These are phyloP conservation scores for Drosophila orosa DNA, from an alignment of 1,140 invertebrate species.

Conservation along the genomic window DNA sequence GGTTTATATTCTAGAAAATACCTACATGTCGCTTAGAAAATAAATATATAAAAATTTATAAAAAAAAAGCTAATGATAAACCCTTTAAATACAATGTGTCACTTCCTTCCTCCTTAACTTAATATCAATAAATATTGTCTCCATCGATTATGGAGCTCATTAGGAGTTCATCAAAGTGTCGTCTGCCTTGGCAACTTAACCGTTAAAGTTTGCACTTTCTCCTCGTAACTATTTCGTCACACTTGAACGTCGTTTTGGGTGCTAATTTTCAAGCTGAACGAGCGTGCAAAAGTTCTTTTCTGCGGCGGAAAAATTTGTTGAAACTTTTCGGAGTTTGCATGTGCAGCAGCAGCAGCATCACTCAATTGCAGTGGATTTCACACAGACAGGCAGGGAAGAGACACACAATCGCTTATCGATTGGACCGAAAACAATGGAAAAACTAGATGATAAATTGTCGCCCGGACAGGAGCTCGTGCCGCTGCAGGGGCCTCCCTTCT, in stretches of 20 bases:
- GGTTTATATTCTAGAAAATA: background rate
- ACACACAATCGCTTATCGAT: conserved; percentile 45
- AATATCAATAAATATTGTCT: background rate
- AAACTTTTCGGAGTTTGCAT: conserved; percentile 70
- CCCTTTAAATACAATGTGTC: background rate
- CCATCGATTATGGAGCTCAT: conserved; percentile 65
- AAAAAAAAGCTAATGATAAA: too few relatives aligned
- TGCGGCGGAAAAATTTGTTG: conserved; percentile 64
- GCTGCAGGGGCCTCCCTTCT: conserved; percentile 30
- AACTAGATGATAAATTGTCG: conserved; percentile 72
- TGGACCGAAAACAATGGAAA: conserved; percentile 38
- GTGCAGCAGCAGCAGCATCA: conserved; percentile 45
- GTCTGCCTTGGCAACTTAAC: background rate
- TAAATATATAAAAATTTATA: background rate
- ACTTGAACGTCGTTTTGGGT: conserved; percentile 58
- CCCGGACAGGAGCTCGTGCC: conserved; percentile 11
- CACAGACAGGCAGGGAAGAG: conserved; percentile 1
- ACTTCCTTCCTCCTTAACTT: too few relatives aligned
- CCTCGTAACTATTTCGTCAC: conserved; percentile 28
- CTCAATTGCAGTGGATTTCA: conserved; percentile 40
- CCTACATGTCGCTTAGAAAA: background rate
- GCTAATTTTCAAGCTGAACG: conserved; percentile 69
- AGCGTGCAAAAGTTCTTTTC: conserved; percentile 50
- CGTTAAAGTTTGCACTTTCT: conserved; percentile 38
- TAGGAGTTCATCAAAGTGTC: conserved; percentile 71